A percentile compares a stretch with the other conserved stretches of the same genome.
Evolutionary conservation across 2,888 invertebrate species (phyloP).

Genomic region (Ceraclea dissimilis): DNA sequence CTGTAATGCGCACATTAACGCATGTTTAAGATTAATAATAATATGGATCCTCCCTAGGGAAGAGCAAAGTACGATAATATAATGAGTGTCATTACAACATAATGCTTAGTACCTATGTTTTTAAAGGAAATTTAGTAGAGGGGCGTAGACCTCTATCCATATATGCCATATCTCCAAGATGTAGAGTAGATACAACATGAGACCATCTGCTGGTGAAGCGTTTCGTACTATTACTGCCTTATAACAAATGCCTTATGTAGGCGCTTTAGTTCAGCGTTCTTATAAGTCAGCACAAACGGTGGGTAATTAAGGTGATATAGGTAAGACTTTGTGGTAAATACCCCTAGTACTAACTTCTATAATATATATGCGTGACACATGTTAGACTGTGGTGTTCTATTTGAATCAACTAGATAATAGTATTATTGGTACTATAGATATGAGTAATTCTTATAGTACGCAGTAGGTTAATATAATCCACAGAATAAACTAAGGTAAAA

Average conservation of each 20-base stretch:
- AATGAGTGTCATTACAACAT: neutral
- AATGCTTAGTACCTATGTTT: neutral
- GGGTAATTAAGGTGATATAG: neutral
- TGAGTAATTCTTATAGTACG: too few relatives aligned
- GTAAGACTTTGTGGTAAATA: conserved; percentile 1
- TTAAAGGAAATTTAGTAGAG: neutral
- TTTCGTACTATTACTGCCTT: too few relatives aligned
- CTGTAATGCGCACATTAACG: too few relatives aligned
- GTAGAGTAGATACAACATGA: neutral
- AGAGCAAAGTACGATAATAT: neutral
- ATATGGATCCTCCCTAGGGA: neutral
- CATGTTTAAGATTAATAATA: neutral
- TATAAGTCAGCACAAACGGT: neutral
- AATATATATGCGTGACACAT: too few relatives aligned
- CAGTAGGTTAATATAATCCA: too few relatives aligned
- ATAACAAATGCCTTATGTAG: neutral
- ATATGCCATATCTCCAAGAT: too few relatives aligned
- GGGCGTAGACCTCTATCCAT: neutral
- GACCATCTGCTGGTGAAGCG: neutral
- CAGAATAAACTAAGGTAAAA: too few relatives aligned
- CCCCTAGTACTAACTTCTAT: too few relatives aligned
- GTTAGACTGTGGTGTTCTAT: too few relatives aligned
- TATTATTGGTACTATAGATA: too few relatives aligned
- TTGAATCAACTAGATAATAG: too few relatives aligned
- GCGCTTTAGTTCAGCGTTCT: neutral